Conservation (phyloP, 1,140 invertebrate genomes). For the Drosophila leontia region DNA sequence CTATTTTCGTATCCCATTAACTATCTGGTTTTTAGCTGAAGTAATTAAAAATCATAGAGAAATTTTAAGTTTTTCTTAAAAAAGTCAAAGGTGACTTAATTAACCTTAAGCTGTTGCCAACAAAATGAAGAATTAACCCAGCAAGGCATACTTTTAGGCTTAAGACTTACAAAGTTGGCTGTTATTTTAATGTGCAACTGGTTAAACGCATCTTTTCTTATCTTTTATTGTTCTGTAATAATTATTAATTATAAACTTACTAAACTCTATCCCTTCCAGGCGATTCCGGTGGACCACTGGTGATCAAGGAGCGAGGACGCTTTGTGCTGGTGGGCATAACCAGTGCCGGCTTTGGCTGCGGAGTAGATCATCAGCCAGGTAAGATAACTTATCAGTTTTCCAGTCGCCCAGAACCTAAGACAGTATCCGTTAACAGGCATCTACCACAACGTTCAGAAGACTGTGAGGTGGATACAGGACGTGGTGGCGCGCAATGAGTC, state of each 20-base stretch:
- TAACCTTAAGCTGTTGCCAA: too few species aligned
- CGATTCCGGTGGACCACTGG: conserved; percentile 93
- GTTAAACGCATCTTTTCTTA: too few species aligned
- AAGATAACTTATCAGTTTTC: too few species aligned
- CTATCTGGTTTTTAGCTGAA: too few species aligned
- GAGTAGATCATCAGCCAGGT: conserved; percentile 91
- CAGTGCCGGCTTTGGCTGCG: conserved; percentile 94
- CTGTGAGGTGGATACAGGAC: conserved; percentile 89
- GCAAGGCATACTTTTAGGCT: conserved; percentile 14
- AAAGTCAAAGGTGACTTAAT: neutral
- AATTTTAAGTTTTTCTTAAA: neutral
- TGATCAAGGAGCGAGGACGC: conserved; percentile 87
- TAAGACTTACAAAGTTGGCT: neutral
- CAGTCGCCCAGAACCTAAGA: too few species aligned
- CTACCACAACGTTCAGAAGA: conserved; percentile 91
- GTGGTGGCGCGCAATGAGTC: conserved; percentile 77
- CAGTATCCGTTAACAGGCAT: conserved; percentile 86
- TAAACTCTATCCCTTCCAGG: conserved; percentile 85
- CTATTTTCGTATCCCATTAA: neutral
- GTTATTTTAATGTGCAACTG: too few species aligned
- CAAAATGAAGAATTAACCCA: neutral
- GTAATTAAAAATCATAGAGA: too few species aligned
- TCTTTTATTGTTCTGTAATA: too few species aligned
- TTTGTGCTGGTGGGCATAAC: conserved; percentile 94
- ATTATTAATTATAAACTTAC: too few species aligned